A percentile compares a stretch with the other conserved stretches of the same genome.
These are phyloP conservation scores for Myrmecophaga tridactyla DNA, from an alignment of 2,113 vertebrate genomes.

Conservation along the genomic window DNA sequence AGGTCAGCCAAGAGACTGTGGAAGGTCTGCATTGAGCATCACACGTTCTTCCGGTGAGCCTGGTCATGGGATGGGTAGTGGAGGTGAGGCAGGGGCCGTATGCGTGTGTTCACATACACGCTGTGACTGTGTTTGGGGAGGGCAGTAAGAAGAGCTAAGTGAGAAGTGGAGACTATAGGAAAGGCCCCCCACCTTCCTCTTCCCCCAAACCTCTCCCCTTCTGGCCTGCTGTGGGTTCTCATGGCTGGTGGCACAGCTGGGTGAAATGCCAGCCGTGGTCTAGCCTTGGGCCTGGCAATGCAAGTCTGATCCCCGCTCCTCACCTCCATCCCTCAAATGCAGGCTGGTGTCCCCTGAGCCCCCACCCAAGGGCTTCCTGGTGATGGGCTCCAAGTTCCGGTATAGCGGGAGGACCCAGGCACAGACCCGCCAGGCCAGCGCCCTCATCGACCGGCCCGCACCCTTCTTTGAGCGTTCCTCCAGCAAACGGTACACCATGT, in stretches of 20 bases:
- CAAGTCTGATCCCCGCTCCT: background rate
- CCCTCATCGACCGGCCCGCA: slow-evolving; percentile 95
- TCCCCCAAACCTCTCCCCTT: background rate
- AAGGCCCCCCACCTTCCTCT: background rate
- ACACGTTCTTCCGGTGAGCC: slow-evolving; percentile 98
- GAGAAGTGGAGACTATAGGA: background rate
- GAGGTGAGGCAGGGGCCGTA: background rate
- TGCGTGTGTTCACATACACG: too few relatives aligned
- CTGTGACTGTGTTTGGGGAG: background rate
- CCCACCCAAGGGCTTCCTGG: slow-evolving; percentile 97
- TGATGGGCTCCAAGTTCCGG: slow-evolving; percentile 99
- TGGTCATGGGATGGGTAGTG: background rate
- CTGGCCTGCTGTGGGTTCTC: background rate
- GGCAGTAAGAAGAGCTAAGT: background rate
- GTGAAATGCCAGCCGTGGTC: background rate
- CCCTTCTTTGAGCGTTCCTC: slow-evolving; percentile 97
- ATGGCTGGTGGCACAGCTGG: background rate
- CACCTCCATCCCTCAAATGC: background rate
- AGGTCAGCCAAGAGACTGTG: slow-evolving; percentile 97
- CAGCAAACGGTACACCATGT: slow-evolving; percentile 97
- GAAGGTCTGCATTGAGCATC: slow-evolving; percentile 99
- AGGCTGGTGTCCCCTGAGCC: slow-evolving; percentile 98
- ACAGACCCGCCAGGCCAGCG: slow-evolving; percentile 96
- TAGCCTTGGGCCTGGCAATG: background rate
- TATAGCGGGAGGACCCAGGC: slow-evolving; percentile 98